Base-by-base conservation (phyloP, 2,113 vertebrate genomes). In the Manacus vitellinus region DNA sequence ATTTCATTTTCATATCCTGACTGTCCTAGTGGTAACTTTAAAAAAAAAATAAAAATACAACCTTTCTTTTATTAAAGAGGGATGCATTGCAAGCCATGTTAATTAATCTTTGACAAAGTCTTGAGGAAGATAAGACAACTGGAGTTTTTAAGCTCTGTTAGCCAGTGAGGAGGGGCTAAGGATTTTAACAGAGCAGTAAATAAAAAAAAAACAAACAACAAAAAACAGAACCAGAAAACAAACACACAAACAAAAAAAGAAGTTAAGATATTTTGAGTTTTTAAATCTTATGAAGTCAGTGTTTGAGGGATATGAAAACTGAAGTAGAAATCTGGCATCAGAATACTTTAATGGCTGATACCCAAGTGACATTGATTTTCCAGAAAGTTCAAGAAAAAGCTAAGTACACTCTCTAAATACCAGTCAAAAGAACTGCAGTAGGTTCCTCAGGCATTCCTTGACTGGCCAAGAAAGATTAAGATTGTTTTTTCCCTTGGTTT, bases 1-100 rank as follows among this genome's bases (percentile, higher is more conserved):
- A 4, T 91, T 89, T 72, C 59, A 27, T 88, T 93, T 96, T 93
- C 76, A 72, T 78, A 59, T 65, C n/a, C 47, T 93, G 67, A 77
- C n/a, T 92, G 23, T 90, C 47, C 35, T 68, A 49, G 22, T 89
- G 58, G 7, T 68, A 62, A 44, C 47, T 81, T 17, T 12, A 47
- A 75, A 55, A 78, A 51, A 43, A 44, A 72, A 31, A 7, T 41
- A 27, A 47, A 91, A 77, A 58, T 7, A 9, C 9, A 74, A 33
- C 28, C 22, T 56, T 79, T n/a, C 13, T 83, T 86, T 92, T 65
- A n/a, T 41, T 88, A 80, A 82, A 83, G 75, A 88, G 5, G 24
- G 31, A 52, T 68, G 17, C 6, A 18, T 74, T 94, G 75, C 17
- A 86, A 91, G 15, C 7, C 28, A 35, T 54, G 25, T 15, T 81